Conservation (phyloP, 2,888 invertebrate genomes). For the Drosophila meridiana region DNA sequence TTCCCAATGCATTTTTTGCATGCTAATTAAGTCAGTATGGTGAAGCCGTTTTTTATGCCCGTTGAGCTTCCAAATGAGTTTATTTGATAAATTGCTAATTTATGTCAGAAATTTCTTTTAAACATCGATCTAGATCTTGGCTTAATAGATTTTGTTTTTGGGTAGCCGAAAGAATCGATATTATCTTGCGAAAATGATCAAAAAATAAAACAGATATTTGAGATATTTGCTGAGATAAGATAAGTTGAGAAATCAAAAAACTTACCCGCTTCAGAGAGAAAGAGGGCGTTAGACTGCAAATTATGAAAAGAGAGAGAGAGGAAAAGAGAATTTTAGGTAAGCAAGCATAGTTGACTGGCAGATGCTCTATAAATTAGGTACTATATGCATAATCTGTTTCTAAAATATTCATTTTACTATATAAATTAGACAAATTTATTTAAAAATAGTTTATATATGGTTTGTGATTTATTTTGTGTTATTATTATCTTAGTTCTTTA, state of each 20-base stretch:
- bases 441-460: no score
- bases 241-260: neutral
- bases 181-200: neutral
- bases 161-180: neutral
- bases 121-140: conserved; percentile 2
- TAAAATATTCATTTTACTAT: no score
- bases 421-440: no score
- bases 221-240: conserved; percentile 8
- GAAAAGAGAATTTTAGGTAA: neutral
- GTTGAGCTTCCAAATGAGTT: conserved; percentile 19
- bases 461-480: no score
- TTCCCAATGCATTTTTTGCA: conserved; percentile 65
- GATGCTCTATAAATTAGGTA: neutral
- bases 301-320: neutral
- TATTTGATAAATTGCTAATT: conserved; percentile 47
- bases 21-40: conserved; percentile 76
- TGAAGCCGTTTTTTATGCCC: neutral
- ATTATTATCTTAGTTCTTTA: no score
- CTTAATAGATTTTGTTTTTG: conserved; percentile 9
- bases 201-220: neutral
- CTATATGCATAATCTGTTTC: neutral
- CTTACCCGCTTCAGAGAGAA: neutral
- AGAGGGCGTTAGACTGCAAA: neutral
- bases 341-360: neutral
- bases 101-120: conserved; percentile 18